Base-by-base conservation (phyloP, 2,797 vertebrate species). In the Arrhamphus sclerolepis region DNA sequence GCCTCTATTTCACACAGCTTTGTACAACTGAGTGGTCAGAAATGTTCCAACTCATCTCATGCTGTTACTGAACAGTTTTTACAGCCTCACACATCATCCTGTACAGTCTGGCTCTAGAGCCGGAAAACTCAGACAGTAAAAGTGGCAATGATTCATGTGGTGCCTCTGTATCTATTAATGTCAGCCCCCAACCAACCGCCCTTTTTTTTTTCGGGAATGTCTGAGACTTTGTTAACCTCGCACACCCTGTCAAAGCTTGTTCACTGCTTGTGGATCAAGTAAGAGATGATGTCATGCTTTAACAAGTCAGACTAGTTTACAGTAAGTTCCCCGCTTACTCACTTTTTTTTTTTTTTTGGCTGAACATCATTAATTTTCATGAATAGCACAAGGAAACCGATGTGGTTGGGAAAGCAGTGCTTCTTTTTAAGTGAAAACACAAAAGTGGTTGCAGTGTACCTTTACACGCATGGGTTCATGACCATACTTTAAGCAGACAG, bases 61-160 rank as follows among this genome's bases (percentile, higher is more conserved):
- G 56, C 52, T 11, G 1, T 38, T 62, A 43, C 71, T 56, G 60
- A 38, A 20, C 62, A 59, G 61, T 47, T 80, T 86, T 83, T 72
- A 81, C 48, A 54, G 70, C 62, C 81, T 80, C 81, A 79, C 83
- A 83, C 72, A 67, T 82, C 80, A 77, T 83, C 60, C 63, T 52
- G 56, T 51, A 57, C 60, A 68, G 43, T 72, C 44, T 24, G 49
- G 75, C 66, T 60, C 64, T 62, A 77, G 60, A 75, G 24, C 40
- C 40, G 51, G 78, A 75, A 84, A 77, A 66, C 6, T 41, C 58
- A 76, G 55, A 57, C 49, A 42, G 77, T 73, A 73, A 70, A 77
- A 54, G 61, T 7, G 62, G 34, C 34, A 16, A 63, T 80, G 70
- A 83, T 76, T 83, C 70, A 78, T 56, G 24, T 24, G 19, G 56